Evolutionary conservation across 37 sponge, comb jelly and placozoan species (phyloP).

Genomic region (Ianthella basta): DNA sequence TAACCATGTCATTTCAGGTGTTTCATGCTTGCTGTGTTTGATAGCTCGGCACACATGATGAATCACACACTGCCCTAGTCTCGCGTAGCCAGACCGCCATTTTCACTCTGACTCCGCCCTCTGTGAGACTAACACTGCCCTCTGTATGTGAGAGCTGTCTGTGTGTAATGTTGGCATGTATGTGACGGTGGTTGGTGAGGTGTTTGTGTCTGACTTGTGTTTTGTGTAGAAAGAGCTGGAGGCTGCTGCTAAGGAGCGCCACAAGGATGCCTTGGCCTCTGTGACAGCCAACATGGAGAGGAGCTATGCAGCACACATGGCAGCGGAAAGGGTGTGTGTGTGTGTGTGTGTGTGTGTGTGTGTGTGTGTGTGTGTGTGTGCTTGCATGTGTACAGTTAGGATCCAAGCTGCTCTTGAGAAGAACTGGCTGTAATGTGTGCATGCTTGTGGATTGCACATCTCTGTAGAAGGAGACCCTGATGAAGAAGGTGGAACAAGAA

Average conservation of each 20-base stretch:
- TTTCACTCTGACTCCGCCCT: no score
- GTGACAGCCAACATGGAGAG: conserved; percentile 34
- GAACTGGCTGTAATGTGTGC: no score
- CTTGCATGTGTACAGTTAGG: neutral
- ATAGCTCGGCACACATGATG: no score
- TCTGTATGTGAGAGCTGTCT: no score
- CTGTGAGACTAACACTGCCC: no score
- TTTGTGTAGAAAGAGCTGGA: conserved; percentile 31
- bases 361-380: neutral
- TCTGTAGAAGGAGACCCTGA: conserved; percentile 41
- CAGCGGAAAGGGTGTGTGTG: conserved; percentile 42
- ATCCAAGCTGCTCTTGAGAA: no score
- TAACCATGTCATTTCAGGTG: no score
- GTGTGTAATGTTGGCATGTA: neutral
- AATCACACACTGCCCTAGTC: no score
- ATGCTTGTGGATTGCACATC: neutral
- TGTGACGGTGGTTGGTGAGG: neutral
- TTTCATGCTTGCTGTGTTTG: no score
- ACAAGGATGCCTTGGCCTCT: neutral
- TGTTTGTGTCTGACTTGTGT: neutral
- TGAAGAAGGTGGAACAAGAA: conserved; percentile 49
- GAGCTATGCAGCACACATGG: conserved; percentile 50
- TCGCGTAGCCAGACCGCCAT: no score
- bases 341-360: neutral
- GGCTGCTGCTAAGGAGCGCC: conserved; percentile 8